Base-by-base conservation (phyloP, 1,140 invertebrate species). In the Melanaphis sacchari region DNA sequence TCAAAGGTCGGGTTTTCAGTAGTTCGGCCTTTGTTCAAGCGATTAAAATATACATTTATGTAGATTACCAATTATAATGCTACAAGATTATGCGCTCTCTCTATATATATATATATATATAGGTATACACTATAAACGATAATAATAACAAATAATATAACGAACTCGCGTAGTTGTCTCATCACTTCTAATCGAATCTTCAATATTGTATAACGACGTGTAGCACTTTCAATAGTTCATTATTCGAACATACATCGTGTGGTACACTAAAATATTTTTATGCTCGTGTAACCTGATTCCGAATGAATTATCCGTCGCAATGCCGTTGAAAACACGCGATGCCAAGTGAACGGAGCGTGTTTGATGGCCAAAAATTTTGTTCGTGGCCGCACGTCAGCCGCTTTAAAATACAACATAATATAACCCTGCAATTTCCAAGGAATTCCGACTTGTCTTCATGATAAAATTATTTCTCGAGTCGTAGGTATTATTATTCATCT, bases 401-500 rank as follows among this genome's bases (percentile, higher is more conserved):
- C 11, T 24, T 18, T 76, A n/a, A n/a, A n/a, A 76, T 21, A 76
- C n/a, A n/a, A 76, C 59, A 76, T 76, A n/a, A 76, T n/a, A 76
- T 76, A 18, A 36, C 59, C 59, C 59, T 76, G n/a, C 59, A 76
- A 76, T 76, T 76, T 76, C 11, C n/a, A n/a, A 76, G 5, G n/a
- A 76, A 76, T 36, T 76, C 31, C 59, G 15, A n/a, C 59, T 76
- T 76, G 59, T n/a, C 59, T 66, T 66, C 31, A 21, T 2, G 59
- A 76, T n/a, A n/a, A 76, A 76, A 76, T n/a, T 76, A 76, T 76
- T 76, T 76, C 59, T 76, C 59, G 3, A 76, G 15, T 76, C 15
- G 31, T n/a, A n/a, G n/a, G n/a, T n/a, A 76, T 76, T 76, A 76
- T 76, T 76, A 76, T n/a, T 76, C n/a, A n/a, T n/a, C 59, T 76